Conservation (phyloP, 2,113 vertebrate genomes). For the Cephalopholis sonnerati region DNA sequence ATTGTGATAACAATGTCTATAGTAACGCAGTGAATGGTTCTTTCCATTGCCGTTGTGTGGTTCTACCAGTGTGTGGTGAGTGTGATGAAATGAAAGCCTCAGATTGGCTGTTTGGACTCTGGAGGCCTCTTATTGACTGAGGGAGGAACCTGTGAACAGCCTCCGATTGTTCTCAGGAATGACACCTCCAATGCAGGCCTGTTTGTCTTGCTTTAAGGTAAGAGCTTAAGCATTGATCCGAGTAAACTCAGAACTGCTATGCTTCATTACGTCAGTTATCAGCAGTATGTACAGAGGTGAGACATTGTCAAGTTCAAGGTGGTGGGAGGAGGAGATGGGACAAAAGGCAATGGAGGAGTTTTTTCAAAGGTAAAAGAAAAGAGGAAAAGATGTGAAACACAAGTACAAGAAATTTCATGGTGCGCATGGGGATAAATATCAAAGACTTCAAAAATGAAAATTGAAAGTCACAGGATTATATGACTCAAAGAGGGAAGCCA, state of each 20-base stretch:
- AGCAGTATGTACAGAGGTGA: conserved; percentile 45
- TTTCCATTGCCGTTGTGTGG: neutral
- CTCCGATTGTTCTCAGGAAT: conserved; percentile 80
- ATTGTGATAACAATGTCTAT: neutral
- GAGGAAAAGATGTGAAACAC: neutral
- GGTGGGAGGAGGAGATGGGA: conserved; percentile 2
- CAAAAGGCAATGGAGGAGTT: neutral
- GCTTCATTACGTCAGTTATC: conserved; percentile 33
- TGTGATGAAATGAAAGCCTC: conserved; percentile 31
- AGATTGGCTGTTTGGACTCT: conserved; percentile 54
- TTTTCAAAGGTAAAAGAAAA: neutral
- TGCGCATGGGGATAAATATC: too few relatives aligned
- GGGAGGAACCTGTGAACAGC: conserved; percentile 78
- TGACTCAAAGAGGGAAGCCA: too few relatives aligned
- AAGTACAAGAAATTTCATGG: neutral
- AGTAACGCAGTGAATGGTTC: neutral
- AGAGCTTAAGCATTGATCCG: conserved; percentile 77
- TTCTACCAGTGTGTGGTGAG: neutral
- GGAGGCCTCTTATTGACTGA: conserved; percentile 80
- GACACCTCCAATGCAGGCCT: conserved; percentile 55
- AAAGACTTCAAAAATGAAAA: neutral
- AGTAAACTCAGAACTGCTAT: conserved; percentile 58
- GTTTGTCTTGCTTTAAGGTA: conserved; percentile 73
- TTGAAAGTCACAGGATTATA: neutral
- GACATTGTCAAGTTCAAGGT: conserved; percentile 39